Evolutionary conservation across 2,888 invertebrate species (phyloP).

Genomic region (Blera fallax): DNA sequence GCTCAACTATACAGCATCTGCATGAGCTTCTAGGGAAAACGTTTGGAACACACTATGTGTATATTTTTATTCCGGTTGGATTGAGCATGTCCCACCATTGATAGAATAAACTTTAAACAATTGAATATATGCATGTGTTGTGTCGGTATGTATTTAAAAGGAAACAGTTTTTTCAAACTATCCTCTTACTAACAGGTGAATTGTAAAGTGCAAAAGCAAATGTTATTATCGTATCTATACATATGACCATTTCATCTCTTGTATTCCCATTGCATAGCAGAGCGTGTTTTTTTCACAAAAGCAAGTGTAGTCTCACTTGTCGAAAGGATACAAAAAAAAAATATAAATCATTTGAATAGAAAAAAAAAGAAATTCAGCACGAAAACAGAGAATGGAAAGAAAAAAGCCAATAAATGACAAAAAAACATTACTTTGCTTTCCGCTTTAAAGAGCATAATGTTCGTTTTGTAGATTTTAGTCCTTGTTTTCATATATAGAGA

Average conservation of each 20-base stretch:
- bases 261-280: constrained; percentile 48
- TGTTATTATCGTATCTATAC: constrained; percentile 18
- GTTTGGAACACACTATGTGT: constrained; percentile 20
- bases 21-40: background rate
- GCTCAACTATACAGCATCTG: background rate
- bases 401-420: constrained; percentile 24
- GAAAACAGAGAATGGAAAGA: background rate
- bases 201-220: constrained; percentile 40
- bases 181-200: constrained; percentile 51
- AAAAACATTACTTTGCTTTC: constrained; percentile 16
- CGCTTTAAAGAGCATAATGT: constrained; percentile 15
- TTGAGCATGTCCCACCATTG: constrained; percentile 67
- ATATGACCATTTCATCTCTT: background rate
- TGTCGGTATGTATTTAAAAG: background rate
- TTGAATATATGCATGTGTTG: constrained; percentile 22
- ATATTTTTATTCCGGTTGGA: constrained; percentile 40
- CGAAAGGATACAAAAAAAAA: constrained; percentile 16
- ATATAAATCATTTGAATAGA: constrained; percentile 40
- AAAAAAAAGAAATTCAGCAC: background rate
- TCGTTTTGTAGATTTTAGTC: constrained; percentile 32
- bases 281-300: constrained; percentile 20
- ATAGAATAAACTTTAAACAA: constrained; percentile 66
- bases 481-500: constrained; percentile 16
- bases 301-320: constrained; percentile 22
- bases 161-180: constrained; percentile 16